These are phyloP conservation scores for Paradoxurus hermaphroditus DNA, from an alignment of 2,113 vertebrate genomes.

Conservation along the genomic window DNA sequence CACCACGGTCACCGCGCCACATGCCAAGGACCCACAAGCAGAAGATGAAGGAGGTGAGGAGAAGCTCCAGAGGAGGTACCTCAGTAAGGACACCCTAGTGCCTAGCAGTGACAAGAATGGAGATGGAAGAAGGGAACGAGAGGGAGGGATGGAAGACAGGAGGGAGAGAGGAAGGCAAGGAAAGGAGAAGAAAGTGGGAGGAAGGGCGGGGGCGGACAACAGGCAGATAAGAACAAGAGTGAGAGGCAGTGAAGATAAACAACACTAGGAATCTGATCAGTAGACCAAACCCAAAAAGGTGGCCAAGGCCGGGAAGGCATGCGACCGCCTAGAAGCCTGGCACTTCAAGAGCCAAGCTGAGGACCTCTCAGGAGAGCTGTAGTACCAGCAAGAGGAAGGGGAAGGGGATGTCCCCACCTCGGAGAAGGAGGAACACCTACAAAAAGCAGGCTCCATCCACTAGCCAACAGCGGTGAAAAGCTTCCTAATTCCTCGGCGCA, in stretches of 20 bases:
- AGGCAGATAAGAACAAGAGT: neutral
- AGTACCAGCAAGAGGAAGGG: neutral
- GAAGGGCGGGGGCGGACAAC: neutral
- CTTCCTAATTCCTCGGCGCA: neutral
- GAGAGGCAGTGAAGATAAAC: neutral
- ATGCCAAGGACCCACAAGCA: neutral
- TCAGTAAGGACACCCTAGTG: neutral
- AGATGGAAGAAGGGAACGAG: neutral
- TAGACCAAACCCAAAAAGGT: neutral
- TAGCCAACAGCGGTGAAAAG: neutral
- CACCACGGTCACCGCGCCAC: neutral
- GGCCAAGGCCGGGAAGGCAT: neutral
- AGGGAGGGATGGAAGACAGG: neutral
- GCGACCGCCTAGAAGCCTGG: neutral
- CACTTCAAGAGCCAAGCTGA: neutral
- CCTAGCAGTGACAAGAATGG: neutral
- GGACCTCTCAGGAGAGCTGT: accelerated
- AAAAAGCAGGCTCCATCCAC: neutral
- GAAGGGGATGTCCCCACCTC: neutral
- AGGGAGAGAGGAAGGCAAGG: neutral
- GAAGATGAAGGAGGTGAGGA: neutral
- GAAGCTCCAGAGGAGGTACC: neutral
- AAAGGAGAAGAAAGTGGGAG: neutral
- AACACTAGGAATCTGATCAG: neutral
- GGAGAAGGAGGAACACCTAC: neutral